Percentiles rank a stretch among this genome's conserved stretches.
These are phyloP conservation scores for Carapus acus DNA, from an alignment of 2,797 vertebrate genomes.

Conservation along the genomic window DNA sequence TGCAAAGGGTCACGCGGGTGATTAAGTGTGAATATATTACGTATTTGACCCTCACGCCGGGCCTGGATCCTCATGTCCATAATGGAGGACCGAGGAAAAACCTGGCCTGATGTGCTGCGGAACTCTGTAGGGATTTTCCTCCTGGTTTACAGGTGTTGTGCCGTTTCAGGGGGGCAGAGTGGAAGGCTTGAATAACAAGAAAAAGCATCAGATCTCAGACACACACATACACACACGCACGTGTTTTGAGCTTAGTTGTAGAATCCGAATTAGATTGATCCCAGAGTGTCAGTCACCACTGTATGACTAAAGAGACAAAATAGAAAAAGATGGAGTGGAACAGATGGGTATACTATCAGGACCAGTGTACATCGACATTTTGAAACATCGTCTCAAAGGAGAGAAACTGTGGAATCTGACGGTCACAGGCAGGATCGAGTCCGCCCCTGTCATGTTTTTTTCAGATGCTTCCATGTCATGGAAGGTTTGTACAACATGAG, in stretches of 20 bases:
- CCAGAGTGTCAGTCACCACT: too few species aligned
- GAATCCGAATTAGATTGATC: too few species aligned
- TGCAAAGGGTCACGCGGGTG: constrained; percentile 45
- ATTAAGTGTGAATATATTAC: constrained; percentile 44
- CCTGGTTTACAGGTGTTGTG: background rate
- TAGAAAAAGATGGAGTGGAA: too few species aligned
- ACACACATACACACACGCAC: too few species aligned
- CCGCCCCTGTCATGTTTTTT: too few species aligned
- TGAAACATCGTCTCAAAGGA: constrained; percentile 1
- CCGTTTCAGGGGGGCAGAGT: background rate
- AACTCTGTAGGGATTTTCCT: background rate
- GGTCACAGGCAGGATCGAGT: too few species aligned
- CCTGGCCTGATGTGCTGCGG: background rate
- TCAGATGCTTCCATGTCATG: constrained; percentile 56
- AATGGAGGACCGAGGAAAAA: constrained; percentile 15
- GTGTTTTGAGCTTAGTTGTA: too few species aligned
- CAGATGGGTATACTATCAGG: too few species aligned
- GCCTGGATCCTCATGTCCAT: constrained; percentile 2
- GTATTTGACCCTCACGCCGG: constrained; percentile 27
- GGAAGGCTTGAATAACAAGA: constrained; percentile 6
- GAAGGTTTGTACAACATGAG: constrained; percentile 51
- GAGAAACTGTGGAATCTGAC: too few species aligned
- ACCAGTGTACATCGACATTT: background rate
- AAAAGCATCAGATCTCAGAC: background rate
- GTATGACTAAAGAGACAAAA: too few species aligned